phyloP scores from a whole-genome alignment of 2,888 invertebrate genomes.

The Ametastegia equiseti region DNA sequence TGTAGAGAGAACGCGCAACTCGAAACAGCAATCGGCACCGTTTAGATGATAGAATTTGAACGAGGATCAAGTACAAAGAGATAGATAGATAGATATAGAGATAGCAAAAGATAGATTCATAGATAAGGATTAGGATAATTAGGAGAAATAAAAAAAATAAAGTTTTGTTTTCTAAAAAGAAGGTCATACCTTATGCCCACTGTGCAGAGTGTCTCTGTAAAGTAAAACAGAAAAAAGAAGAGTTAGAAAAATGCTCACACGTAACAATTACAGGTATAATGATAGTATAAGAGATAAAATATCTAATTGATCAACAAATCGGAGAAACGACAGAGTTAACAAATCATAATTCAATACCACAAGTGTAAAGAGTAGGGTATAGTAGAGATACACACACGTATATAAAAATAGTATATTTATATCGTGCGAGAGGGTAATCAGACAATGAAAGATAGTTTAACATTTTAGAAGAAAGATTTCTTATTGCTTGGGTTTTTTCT shows the following conservation, averaged over 20 bases:
- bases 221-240: conserved; percentile 72
- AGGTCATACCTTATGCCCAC: conserved; percentile 74
- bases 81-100: not conserved
- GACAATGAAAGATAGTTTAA: not conserved
- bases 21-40: not conserved
- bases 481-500: not conserved
- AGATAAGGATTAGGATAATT: conserved; percentile 46
- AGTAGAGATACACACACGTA: conserved; percentile 6
- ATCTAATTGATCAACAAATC: not conserved
- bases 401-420: conserved; percentile 6
- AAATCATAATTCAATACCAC: conserved; percentile 2
- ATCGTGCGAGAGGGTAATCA: conserved; percentile 10
- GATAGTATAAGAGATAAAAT: conserved; percentile 7
- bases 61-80: not conserved
- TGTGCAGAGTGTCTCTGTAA: conserved; percentile 75
- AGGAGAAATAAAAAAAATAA: conserved; percentile 51
- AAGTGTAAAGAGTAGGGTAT: not conserved
- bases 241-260: conserved; percentile 69
- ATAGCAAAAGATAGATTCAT: conserved; percentile 13
- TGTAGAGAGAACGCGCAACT: not conserved
- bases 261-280: conserved; percentile 2
- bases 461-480: not conserved
- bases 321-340: conserved; percentile 3
- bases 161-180: conserved; percentile 61
- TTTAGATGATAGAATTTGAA: not conserved